A percentile compares a stretch with the other conserved stretches of the same genome.
Conservation (phyloP, 1,140 invertebrate species). For the Polypedilum vanderplanki region DNA sequence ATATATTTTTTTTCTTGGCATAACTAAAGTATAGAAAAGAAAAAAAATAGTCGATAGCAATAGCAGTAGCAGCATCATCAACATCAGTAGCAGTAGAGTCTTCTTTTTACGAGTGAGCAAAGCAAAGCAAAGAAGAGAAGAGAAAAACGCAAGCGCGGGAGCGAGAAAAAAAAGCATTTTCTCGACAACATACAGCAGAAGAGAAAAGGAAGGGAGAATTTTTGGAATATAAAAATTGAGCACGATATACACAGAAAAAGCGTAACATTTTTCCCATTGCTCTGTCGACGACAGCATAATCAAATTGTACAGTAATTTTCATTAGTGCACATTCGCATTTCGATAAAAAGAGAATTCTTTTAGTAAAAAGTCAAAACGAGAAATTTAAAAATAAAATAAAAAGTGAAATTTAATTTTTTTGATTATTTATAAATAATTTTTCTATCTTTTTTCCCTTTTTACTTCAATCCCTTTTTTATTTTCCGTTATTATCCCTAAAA, state of each 20-base stretch:
- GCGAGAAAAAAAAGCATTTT: not conserved
- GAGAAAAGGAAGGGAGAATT: not conserved
- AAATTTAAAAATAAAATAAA: too few species aligned
- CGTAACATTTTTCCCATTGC: constrained; percentile 17
- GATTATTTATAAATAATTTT: too few species aligned
- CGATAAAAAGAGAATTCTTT: not conserved
- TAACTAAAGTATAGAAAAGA: too few species aligned
- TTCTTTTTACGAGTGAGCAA: too few species aligned
- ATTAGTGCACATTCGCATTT: constrained; percentile 17
- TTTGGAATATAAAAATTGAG: not conserved
- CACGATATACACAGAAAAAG: constrained; percentile 9
- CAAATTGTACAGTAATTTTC: constrained; percentile 14
- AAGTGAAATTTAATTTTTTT: too few species aligned
- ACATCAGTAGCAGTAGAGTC: too few species aligned
- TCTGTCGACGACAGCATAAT: constrained; percentile 16
- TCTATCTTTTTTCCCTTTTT: too few species aligned
- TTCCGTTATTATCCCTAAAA: too few species aligned
- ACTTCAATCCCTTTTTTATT: too few species aligned
- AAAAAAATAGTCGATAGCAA: too few species aligned
- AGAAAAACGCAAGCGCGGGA: constrained; percentile 15
- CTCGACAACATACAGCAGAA: not conserved
- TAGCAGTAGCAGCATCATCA: too few species aligned
- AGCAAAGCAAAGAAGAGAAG: not conserved
- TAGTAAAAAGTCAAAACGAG: too few species aligned
- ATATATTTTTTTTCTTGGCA: not conserved